Conservation (phyloP, 2,113 vertebrate genomes). For the Hemichromis elongatus region DNA sequence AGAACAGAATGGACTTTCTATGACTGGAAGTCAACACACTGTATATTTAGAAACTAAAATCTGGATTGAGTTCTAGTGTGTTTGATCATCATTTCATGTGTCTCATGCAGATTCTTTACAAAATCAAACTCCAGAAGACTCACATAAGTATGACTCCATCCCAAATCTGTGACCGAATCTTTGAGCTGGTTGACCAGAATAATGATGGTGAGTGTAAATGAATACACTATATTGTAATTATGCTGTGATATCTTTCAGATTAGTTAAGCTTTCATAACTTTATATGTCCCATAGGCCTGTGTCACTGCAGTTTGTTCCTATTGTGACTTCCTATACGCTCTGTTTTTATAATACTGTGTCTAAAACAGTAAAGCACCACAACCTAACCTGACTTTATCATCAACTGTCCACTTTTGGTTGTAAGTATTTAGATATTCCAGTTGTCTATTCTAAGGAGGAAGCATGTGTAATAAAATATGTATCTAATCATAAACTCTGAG, state of each 20-base stretch:
- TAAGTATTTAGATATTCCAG: background rate
- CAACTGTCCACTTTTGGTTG: background rate
- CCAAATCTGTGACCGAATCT: constrained; percentile 69
- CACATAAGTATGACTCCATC: constrained; percentile 39
- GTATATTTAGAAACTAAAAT: background rate
- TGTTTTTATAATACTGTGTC: background rate
- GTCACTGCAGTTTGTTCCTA: background rate
- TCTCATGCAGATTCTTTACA: constrained; percentile 51
- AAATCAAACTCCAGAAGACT: constrained; percentile 35
- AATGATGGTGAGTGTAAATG: constrained; percentile 54
- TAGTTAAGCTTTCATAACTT: too few relatives aligned
- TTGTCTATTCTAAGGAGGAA: background rate
- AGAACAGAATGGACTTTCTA: background rate
- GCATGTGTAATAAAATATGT: background rate
- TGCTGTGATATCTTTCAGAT: background rate
- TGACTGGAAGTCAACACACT: background rate
- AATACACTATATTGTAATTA: background rate
- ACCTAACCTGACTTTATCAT: background rate
- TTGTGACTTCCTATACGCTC: background rate
- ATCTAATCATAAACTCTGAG: background rate
- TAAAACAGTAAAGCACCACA: background rate
- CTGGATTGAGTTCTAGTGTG: background rate
- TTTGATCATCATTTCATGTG: background rate
- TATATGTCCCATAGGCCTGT: background rate
- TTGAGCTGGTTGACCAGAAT: constrained; percentile 69